Conservation (phyloP, 2,888 invertebrate species). For the Spilosoma lubricipeda region DNA sequence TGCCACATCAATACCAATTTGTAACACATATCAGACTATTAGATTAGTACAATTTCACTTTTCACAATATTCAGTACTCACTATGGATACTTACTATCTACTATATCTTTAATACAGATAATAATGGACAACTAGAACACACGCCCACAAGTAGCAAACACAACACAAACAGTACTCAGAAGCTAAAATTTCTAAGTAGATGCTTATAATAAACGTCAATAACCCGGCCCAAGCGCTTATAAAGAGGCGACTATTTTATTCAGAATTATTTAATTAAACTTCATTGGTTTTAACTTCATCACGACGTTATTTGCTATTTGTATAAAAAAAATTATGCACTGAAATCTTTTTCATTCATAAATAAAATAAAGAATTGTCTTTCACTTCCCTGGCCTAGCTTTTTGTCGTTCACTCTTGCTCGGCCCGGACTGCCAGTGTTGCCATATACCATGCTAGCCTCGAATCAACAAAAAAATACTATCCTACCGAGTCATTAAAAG, state of each 20-base stretch:
- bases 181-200: conserved; percentile 66
- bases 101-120: conserved; percentile 40
- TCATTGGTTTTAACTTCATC: conserved; percentile 22
- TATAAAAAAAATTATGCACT: conserved; percentile 45
- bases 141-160: conserved; percentile 74
- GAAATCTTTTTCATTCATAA: conserved; percentile 64
- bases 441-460: not conserved
- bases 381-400: conserved; percentile 33
- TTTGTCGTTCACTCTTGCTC: conserved; percentile 39
- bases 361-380: conserved; percentile 56
- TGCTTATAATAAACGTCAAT: conserved; percentile 78
- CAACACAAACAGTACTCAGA: conserved; percentile 77
- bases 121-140: conserved; percentile 49
- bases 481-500: not conserved
- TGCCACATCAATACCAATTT: conserved; percentile 82
- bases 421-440: conserved; percentile 1
- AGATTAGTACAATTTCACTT: conserved; percentile 64
- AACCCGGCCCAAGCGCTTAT: conserved; percentile 71
- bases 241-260: conserved; percentile 34
- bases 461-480: not conserved
- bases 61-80: conserved; percentile 49
- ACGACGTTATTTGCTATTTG: conserved; percentile 18
- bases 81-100: conserved; percentile 36
- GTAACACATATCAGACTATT: conserved; percentile 72
- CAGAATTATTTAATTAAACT: conserved; percentile 24